These are phyloP conservation scores for Scaptomyza flava DNA, from an alignment of 2,888 invertebrate genomes.

Conservation along the genomic window DNA sequence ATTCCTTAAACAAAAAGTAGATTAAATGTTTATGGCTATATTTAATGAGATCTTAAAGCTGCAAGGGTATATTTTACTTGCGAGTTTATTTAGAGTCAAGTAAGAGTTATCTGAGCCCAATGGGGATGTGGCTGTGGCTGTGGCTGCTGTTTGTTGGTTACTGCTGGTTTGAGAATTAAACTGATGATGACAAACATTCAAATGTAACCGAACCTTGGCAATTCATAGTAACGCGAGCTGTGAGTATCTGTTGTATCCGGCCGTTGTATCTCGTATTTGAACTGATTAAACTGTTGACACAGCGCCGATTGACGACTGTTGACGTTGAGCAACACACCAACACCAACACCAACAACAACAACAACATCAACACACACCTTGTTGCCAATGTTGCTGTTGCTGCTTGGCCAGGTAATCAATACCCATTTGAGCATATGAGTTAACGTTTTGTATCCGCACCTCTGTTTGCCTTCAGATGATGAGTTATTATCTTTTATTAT, in stretches of 20 bases:
- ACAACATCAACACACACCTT: conserved; percentile 63
- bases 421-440: conserved; percentile 29
- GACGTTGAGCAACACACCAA: conserved; percentile 19
- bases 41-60: not conserved
- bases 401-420: conserved; percentile 62
- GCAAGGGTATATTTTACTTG: not conserved
- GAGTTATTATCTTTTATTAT: conserved; percentile 39
- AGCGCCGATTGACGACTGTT: conserved; percentile 55
- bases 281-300: conserved; percentile 75
- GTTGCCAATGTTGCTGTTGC: conserved; percentile 27
- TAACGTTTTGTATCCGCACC: conserved; percentile 46
- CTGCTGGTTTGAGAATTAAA: not conserved
- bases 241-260: conserved; percentile 34
- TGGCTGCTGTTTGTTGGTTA: conserved; percentile 32
- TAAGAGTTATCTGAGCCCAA: conserved; percentile 28
- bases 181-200: conserved; percentile 39
- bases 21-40: no score
- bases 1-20: no score
- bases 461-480: conserved; percentile 64
- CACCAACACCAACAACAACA: not conserved
- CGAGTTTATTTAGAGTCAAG: not conserved
- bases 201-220: conserved; percentile 60
- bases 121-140: conserved; percentile 4
- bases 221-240: conserved; percentile 15
- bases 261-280: conserved; percentile 64